A percentile compares a stretch with the other conserved stretches of the same genome.
These are phyloP conservation scores for Falco novaeseelandiae DNA, from an alignment of 2,797 vertebrate genomes.

Conservation along the genomic window DNA sequence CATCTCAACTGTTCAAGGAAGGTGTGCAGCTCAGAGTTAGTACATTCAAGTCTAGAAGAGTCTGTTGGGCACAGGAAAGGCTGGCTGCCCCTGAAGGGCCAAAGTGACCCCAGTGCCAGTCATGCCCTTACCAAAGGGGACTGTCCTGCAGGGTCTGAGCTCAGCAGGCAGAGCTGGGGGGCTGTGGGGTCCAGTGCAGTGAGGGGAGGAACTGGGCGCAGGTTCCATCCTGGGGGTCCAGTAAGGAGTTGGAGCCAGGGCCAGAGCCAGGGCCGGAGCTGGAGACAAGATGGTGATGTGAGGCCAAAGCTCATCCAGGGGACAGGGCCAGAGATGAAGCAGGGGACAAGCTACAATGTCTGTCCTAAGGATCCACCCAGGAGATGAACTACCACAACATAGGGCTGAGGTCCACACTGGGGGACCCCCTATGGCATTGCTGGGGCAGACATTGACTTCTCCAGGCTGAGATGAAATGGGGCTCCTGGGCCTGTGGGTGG, in stretches of 20 bases:
- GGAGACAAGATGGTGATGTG: neutral
- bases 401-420: neutral
- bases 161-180: neutral
- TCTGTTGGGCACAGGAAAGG: neutral
- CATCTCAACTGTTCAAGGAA: neutral
- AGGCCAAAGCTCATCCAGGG: neutral
- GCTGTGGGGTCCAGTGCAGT: neutral
- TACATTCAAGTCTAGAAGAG: neutral
- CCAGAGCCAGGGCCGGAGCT: neutral
- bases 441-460: neutral
- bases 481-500: neutral
- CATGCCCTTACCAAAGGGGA: neutral
- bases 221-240: neutral
- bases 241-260: neutral
- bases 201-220: neutral
- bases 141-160: neutral
- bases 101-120: neutral
- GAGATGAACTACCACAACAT: neutral
- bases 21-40: neutral
- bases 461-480: neutral
- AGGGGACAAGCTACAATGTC: fast-evolving
- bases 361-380: neutral
- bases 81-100: neutral
- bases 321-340: neutral
- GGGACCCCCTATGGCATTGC: neutral